Conservation (phyloP, 2,888 invertebrate species). For the Chrysomela aeneicollis region DNA sequence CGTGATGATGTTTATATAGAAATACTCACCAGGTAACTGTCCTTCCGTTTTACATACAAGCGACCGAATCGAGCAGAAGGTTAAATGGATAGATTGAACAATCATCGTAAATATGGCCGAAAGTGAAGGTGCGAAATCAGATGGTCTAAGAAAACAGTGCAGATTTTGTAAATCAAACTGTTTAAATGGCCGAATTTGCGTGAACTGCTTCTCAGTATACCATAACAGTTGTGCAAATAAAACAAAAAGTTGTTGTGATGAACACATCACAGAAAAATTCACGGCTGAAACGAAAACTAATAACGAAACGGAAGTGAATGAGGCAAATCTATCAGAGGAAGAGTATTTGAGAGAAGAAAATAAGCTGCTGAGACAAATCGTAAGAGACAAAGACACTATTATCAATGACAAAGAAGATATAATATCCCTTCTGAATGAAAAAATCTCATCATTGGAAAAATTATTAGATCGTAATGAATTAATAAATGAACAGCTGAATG, state of each 20-base stretch:
- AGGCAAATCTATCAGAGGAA: background rate
- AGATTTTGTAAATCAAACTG: too few relatives aligned
- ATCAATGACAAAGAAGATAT: background rate
- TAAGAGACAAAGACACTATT: background rate
- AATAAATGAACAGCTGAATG: background rate
- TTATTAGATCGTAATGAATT: background rate
- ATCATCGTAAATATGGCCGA: too few relatives aligned
- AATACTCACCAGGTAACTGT: too few relatives aligned
- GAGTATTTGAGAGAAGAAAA: background rate
- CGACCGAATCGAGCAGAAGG: too few relatives aligned
- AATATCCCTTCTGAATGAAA: background rate
- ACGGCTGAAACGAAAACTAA: background rate
- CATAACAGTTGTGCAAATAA: too few relatives aligned
- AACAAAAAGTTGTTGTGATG: background rate
- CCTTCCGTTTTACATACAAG: too few relatives aligned
- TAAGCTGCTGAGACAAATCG: background rate
- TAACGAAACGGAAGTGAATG: background rate
- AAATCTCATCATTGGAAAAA: background rate
- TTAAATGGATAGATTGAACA: too few relatives aligned
- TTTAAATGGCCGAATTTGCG: too few relatives aligned
- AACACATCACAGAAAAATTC: background rate
- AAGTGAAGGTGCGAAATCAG: too few relatives aligned
- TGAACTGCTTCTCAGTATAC: too few relatives aligned
- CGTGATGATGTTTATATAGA: too few relatives aligned
- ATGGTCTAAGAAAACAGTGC: too few relatives aligned